These are phyloP conservation scores for Leptopterna dolabrata DNA, from an alignment of 2,888 invertebrate genomes.

Conservation along the genomic window DNA sequence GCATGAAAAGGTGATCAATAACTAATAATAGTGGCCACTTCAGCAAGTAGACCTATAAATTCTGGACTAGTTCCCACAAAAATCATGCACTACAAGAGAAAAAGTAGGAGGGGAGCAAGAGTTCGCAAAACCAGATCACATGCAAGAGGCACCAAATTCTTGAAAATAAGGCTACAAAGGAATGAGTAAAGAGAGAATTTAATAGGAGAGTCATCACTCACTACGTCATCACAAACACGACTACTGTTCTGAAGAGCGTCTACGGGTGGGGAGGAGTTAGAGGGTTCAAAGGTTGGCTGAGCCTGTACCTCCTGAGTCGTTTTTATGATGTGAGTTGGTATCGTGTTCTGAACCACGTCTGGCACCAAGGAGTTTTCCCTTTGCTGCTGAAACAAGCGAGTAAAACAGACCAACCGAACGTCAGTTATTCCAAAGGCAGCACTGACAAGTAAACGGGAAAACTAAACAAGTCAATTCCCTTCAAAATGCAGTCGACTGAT, in stretches of 20 bases:
- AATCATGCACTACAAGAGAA: background rate
- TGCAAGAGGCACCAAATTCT: background rate
- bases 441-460: too few relatives aligned
- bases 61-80: too few relatives aligned
- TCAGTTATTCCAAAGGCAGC: background rate
- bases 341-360: constrained; percentile 60
- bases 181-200: background rate
- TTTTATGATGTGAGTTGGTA: constrained; percentile 52
- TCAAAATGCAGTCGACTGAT: too few relatives aligned
- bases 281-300: background rate
- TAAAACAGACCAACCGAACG: background rate
- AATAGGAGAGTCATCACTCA: constrained; percentile 25
- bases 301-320: constrained; percentile 54
- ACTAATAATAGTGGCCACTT: too few relatives aligned
- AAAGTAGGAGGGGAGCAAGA: background rate
- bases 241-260: constrained; percentile 39
- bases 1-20: too few relatives aligned
- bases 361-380: constrained; percentile 57
- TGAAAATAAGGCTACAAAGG: background rate
- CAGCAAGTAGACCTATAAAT: too few relatives aligned
- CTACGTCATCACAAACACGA: constrained; percentile 43
- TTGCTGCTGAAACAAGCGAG: constrained; percentile 56
- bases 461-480: too few relatives aligned
- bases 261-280: constrained; percentile 32
- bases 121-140: background rate